A percentile compares a stretch with the other conserved stretches of the same genome.
These are phyloP conservation scores for Drosophila elegans DNA, from an alignment of 1,140 invertebrate species.

Conservation along the genomic window DNA sequence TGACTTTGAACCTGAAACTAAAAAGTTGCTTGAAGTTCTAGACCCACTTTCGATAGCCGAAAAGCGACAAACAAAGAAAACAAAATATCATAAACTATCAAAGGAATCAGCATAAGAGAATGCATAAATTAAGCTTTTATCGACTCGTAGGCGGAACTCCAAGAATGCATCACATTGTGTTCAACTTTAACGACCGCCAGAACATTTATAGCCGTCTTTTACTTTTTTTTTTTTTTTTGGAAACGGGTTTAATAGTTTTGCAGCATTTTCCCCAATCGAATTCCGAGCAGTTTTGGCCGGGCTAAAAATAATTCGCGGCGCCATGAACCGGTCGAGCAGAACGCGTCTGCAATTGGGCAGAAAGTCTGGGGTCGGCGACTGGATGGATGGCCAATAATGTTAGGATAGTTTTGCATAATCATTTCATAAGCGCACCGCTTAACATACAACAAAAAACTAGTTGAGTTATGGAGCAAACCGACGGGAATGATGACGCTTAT, in stretches of 20 bases:
- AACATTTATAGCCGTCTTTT: slow-evolving; percentile 55
- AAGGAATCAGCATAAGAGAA: slow-evolving; percentile 33
- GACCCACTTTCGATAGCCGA: slow-evolving; percentile 38
- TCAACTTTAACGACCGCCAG: slow-evolving; percentile 54
- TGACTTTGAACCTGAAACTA: slow-evolving; percentile 39
- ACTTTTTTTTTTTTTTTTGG: slow-evolving; percentile 31
- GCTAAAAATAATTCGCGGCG: slow-evolving; percentile 23
- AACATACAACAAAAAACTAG: slow-evolving; percentile 70
- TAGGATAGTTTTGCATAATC: slow-evolving; percentile 78
- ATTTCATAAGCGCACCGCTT: slow-evolving; percentile 75
- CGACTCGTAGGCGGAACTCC: slow-evolving; percentile 60
- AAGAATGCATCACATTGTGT: slow-evolving; percentile 44
- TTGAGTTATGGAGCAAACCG: slow-evolving; percentile 71
- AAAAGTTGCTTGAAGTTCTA: slow-evolving; percentile 33
- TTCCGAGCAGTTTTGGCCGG: slow-evolving; percentile 29
- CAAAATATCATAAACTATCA: slow-evolving; percentile 41
- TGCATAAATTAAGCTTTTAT: slow-evolving; percentile 46
- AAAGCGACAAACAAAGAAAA: neutral
- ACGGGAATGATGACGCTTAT: slow-evolving; percentile 54
- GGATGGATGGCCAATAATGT: slow-evolving; percentile 32
- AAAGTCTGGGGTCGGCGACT: slow-evolving; percentile 57
- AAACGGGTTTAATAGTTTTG: slow-evolving; percentile 69
- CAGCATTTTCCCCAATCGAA: slow-evolving; percentile 54
- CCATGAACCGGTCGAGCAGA: slow-evolving; percentile 56
- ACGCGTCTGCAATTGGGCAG: slow-evolving; percentile 58